Evolutionary conservation across 2,888 invertebrate species (phyloP), one percentile per base, ranked within the genome.

Genomic region (Bimastos eiseni): DNA sequence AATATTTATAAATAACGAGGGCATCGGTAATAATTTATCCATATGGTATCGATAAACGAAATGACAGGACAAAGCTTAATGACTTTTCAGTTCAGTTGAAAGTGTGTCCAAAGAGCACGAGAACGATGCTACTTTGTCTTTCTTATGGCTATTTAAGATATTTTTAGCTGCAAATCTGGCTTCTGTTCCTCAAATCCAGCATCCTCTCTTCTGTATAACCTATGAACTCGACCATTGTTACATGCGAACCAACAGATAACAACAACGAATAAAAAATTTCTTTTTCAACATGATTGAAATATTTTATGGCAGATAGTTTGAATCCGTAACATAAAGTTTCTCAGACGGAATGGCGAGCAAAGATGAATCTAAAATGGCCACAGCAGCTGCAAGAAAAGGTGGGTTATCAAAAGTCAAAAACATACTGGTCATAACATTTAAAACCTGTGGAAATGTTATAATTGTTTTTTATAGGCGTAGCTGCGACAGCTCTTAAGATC

Each of bases 201-300:
- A 17, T n/a, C 55, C 55, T 55, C 4, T 70, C 70, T 70, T 70
- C 70, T 70, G 13, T 70, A 3, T n/a, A 70, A 70, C 70, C 70
- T 70, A 70, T 70, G 70, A 70, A 30, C 70, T 70, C 70, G 70
- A 70, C 70, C n/a, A 70, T 70, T 70, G 70, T 70, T 70, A 70
- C 70, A n/a, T n/a, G n/a, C n/a, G 70, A 55, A 55, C 24, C 1
- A 24, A 30, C 49, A 49, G 21, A 17, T 1, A 49, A 49, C 49
- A 49, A 49, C 70, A 70, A 11, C 55, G 6, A 30, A n/a, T 5
- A 70, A n/a, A 70, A 13, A 55, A 55, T 55, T 70, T 1, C n/a
- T 70, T n/a, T 30, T 55, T 30, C 24, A 17, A 70, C 30, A 70
- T 70, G 70, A n/a, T 70, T 17, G n/a, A n/a, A n/a, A n/a, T n/a